These are phyloP conservation scores for Scelioninae gen. 2 DNA, from an alignment of 2,888 invertebrate species.

Conservation along the genomic window DNA sequence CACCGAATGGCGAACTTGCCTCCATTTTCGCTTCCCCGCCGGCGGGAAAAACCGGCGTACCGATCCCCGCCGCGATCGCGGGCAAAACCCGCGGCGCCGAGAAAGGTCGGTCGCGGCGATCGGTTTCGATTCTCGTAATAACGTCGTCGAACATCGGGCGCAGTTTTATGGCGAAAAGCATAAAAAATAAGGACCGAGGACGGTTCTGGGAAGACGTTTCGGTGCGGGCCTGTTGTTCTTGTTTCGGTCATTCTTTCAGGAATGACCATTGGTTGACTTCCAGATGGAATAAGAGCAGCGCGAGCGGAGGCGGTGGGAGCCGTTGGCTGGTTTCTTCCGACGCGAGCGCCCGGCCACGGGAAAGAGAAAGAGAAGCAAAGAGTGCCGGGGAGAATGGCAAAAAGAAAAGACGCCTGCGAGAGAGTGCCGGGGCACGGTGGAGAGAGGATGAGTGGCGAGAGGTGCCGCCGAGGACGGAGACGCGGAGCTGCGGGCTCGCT, in stretches of 20 bases:
- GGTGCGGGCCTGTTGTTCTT: conserved; percentile 30
- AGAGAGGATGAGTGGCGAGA: conserved; percentile 62
- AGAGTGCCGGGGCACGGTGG: conserved; percentile 57
- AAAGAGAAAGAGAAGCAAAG: conserved; percentile 62
- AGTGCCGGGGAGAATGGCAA: conserved; percentile 62
- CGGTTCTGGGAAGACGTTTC: conserved; percentile 28
- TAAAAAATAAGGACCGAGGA: conserved; percentile 34
- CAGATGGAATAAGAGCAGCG: conserved; percentile 71
- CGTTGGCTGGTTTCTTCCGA: conserved; percentile 66
- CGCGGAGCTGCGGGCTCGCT: conserved; percentile 39
- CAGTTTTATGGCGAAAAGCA: conserved; percentile 31
- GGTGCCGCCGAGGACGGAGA: conserved; percentile 61
- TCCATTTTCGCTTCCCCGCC: too few relatives aligned
- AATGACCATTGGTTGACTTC: conserved; percentile 67
- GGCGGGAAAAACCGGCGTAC: too few relatives aligned
- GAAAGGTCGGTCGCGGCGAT: too few relatives aligned
- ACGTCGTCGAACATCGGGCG: too few relatives aligned
- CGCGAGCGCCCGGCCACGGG: conserved; percentile 61
- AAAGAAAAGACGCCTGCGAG: conserved; percentile 60
- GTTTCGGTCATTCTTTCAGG: conserved; percentile 55
- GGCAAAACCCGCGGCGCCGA: too few relatives aligned
- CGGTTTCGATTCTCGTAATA: too few relatives aligned
- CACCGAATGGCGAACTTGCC: too few relatives aligned
- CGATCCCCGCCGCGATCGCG: too few relatives aligned
- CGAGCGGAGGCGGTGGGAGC: conserved; percentile 73